Conservation (phyloP, 2,888 invertebrate genomes). For the Esperia sulphurella region DNA sequence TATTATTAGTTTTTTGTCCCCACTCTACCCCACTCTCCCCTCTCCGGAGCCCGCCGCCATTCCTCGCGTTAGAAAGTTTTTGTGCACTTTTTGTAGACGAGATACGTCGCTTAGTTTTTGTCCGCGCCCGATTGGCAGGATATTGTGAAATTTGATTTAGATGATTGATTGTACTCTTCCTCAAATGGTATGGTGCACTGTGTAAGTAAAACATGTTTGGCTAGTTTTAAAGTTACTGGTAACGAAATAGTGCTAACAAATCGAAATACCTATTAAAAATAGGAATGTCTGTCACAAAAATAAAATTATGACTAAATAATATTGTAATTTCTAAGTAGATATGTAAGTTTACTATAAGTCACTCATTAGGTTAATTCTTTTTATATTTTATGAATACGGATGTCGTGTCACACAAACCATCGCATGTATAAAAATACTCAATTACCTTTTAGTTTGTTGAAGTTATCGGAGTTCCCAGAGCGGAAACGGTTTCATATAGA, state of each 20-base stretch:
- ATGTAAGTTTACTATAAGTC: too few relatives aligned
- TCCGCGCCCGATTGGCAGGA: conserved; percentile 16
- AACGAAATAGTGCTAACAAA: too few relatives aligned
- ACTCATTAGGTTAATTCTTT: too few relatives aligned
- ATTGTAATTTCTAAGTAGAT: too few relatives aligned
- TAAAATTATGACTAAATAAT: too few relatives aligned
- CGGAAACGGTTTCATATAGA: background rate
- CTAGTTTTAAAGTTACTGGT: too few relatives aligned
- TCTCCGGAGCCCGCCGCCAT: conserved; percentile 55
- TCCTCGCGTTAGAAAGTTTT: conserved; percentile 62
- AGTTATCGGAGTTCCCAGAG: background rate
- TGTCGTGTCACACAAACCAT: too few relatives aligned
- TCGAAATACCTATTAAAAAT: too few relatives aligned
- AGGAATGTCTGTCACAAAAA: too few relatives aligned
- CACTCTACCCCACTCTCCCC: conserved; percentile 52
- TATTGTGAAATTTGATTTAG: conserved; percentile 15
- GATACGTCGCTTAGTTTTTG: conserved; percentile 19
- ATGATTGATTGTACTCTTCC: background rate
- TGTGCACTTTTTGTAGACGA: conserved; percentile 50
- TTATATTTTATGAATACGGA: too few relatives aligned
- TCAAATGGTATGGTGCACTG: too few relatives aligned
- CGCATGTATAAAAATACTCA: background rate
- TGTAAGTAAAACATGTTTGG: too few relatives aligned
- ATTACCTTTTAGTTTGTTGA: conserved; percentile 4
- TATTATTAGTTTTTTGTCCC: conserved; percentile 79